Evolutionary conservation across 2,888 invertebrate genomes (phyloP), one percentile per base, ranked within the genome.

Genomic region (Agriopis leucophaearia): DNA sequence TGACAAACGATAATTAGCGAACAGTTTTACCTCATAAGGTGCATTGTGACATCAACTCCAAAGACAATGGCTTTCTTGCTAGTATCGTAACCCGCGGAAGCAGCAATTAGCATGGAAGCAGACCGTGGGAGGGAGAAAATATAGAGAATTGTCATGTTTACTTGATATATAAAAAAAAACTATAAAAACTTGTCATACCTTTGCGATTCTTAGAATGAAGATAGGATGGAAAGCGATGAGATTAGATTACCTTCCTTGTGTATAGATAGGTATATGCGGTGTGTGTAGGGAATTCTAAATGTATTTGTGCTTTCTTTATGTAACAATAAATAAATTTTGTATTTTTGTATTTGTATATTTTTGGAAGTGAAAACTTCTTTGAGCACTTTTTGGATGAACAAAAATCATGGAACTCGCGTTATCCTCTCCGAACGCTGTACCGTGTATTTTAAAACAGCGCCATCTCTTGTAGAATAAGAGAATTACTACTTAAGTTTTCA

Each of bases 101-200:
- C 44, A 40, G 59, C 67, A 59, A 69, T 66, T 71, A 63, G 63
- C 70, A 63, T 73, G 74, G 79, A 77, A 72, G 72, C 64, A 48
- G 59, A 71, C 72, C 78, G 80, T 81, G 81, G 61, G 81, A 81
- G 48, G 64, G 52, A 58, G 70, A 71, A 71, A 75, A 45, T 59
- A 15, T 57, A 10, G 1, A 12, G 13, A 12, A 51, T 52, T 57
- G 27, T 54, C 9, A 38, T 55, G n/a, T 36, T 16, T 51, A n/a
- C 45, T 48, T n/a, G 57, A 18, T 56, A 63, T 42, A 7, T 8
- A 45, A 8, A 13, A n/a, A 1, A 35, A 52, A 16, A 8, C 13
- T n/a, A 47, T 15, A 18, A 50, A 50, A 50, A 27, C 27, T 52
- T 52, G 36, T 36, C 51, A 1, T 52, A n/a, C 36, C 36, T 36